Conservation (phyloP, 2,888 invertebrate species). For the Liodrosophila aerea region DNA sequence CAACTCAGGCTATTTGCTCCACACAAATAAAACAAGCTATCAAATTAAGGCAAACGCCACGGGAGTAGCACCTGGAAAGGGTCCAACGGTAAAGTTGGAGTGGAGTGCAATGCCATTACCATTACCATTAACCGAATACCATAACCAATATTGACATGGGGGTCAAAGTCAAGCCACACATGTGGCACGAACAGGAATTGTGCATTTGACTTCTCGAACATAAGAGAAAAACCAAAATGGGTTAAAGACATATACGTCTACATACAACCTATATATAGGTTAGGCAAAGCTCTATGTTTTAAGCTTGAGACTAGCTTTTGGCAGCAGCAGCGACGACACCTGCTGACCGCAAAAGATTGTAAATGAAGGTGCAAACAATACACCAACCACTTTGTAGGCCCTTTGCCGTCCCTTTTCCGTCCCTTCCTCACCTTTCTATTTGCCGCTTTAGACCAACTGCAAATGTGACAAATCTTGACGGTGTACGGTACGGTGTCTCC, state of each 20-base stretch:
- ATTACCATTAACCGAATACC: constrained; percentile 42
- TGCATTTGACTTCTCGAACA: constrained; percentile 57
- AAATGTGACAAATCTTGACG: constrained; percentile 48
- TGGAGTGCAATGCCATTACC: constrained; percentile 24
- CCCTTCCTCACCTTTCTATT: constrained; percentile 34
- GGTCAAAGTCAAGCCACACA: constrained; percentile 64
- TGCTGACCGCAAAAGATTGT: constrained; percentile 71
- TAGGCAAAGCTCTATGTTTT: constrained; percentile 39
- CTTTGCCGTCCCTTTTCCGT: constrained; percentile 16
- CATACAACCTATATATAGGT: constrained; percentile 23
- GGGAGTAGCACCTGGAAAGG: constrained; percentile 51
- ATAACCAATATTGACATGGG: constrained; percentile 67
- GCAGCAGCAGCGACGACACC: constrained; percentile 38
- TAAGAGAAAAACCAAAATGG: no score
- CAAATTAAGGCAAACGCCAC: constrained; percentile 69
- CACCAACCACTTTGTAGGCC: constrained; percentile 36
- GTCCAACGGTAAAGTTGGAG: background rate
- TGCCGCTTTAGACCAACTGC: constrained; percentile 26
- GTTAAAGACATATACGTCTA: constrained; percentile 31
- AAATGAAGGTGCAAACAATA: constrained; percentile 73
- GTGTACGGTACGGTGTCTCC: constrained; percentile 7
- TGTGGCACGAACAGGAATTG: constrained; percentile 56
- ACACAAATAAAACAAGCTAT: constrained; percentile 73
- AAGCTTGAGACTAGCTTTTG: constrained; percentile 21
- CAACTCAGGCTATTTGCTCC: constrained; percentile 69